Conservation (phyloP, 2,113 vertebrate species). For the Colistium nudipinnis region DNA sequence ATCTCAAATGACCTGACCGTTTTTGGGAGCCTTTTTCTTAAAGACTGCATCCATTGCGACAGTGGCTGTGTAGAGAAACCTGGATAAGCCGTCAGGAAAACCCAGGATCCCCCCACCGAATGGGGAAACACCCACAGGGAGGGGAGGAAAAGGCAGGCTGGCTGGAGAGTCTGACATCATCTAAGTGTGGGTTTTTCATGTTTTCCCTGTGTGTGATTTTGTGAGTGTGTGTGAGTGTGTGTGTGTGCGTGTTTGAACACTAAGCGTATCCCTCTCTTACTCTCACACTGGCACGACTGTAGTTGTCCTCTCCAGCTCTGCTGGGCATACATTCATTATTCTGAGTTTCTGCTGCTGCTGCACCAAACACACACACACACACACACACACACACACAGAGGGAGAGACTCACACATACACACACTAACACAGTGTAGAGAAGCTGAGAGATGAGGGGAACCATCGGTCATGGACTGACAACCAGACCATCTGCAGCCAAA, state of each 20-base stretch:
- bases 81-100: conserved; percentile 71
- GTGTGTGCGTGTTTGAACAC: conserved; percentile 16
- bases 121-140: conserved; percentile 80
- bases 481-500: conserved; percentile 22
- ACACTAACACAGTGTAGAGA: conserved; percentile 47
- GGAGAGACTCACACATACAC: conserved; percentile 43
- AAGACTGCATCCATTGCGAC: not conserved
- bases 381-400: conserved; percentile 14
- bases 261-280: not conserved
- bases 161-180: conserved; percentile 77
- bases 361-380: conserved; percentile 4
- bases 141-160: conserved; percentile 52
- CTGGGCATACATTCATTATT: conserved; percentile 56
- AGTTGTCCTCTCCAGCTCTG: conserved; percentile 44
- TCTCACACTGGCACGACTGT: conserved; percentile 37
- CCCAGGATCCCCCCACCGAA: conserved; percentile 78
- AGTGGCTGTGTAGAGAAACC: conserved; percentile 26
- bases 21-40: not conserved
- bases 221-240: conserved; percentile 28
- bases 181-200: conserved; percentile 60
- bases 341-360: conserved; percentile 72
- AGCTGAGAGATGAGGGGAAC: conserved; percentile 18
- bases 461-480: conserved; percentile 17
- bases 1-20: conserved; percentile 16
- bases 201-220: conserved; percentile 34